Evolutionary conservation across 2,113 vertebrate genomes (phyloP), one percentile per base, ranked within the genome.

Genomic region (Toxotes chatareus): DNA sequence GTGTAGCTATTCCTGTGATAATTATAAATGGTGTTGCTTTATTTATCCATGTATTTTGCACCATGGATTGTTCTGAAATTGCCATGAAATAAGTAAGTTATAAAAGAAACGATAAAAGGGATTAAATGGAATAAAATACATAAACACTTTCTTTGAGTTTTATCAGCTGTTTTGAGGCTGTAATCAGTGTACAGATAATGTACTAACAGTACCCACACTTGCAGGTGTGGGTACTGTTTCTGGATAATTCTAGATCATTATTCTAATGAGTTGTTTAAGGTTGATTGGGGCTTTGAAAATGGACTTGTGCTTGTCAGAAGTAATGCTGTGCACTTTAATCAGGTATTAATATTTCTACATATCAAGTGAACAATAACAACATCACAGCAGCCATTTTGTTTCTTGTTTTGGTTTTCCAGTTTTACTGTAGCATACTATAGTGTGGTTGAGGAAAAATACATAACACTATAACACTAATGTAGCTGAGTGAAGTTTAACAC

Each of bases 281-380:
- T 38, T 69, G 3, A n/a, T 60, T 42, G 11, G 44, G 13, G 49
- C 65, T 70, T 70, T 69, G n/a, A 7, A 12, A 34, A n/a, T 68
- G 47, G 64, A 36, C 3, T 6, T 60, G 44, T 31, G 36, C 6
- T 73, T 62, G 19, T 61, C 10, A 13, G 5, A 63, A 23, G 23
- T 60, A 64, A 57, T 51, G 21, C 47, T n/a, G n/a, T 73, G 19
- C 59, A 56, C 67, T 73, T 69, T 36, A 4, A 68, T 82, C 31
- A 56, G 19, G 40, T 42, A 19, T 76, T 75, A 38, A 38, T 75
- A n/a, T 75, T 63, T 62, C 13, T 79, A 47, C 40, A 73, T 77
- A 47, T 70, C 19, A 56, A 46, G 56, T 80, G 51, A 81, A 73
- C 7, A 70, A 53, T 9, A 68, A 46, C 21, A 55, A 11, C 32